These are phyloP conservation scores for Portevinia maculata DNA, from an alignment of 2,888 invertebrate genomes.

Conservation along the genomic window DNA sequence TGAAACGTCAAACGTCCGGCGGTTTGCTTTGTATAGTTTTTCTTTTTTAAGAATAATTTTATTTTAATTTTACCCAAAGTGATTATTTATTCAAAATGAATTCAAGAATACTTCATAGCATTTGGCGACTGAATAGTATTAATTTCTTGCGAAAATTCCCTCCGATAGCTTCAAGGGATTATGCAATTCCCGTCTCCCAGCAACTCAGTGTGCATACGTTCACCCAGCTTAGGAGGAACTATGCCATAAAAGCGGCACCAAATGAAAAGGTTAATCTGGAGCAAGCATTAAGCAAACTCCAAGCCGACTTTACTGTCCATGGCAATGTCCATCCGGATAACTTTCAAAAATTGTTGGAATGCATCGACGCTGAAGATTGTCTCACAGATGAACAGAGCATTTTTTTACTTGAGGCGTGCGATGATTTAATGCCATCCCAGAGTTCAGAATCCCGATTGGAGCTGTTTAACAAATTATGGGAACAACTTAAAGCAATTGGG, in stretches of 20 bases:
- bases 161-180: conserved; percentile 31
- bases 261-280: conserved; percentile 52
- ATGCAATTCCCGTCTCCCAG: conserved; percentile 31
- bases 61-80: background rate
- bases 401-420: conserved; percentile 84
- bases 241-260: background rate
- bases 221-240: background rate
- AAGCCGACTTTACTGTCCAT: conserved; percentile 76
- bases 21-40: background rate
- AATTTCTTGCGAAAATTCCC: conserved; percentile 6
- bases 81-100: conserved; percentile 50
- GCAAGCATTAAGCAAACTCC: conserved; percentile 75
- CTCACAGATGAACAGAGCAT: conserved; percentile 76
- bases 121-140: conserved; percentile 45
- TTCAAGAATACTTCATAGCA: conserved; percentile 47
- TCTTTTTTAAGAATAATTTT: background rate
- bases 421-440: conserved; percentile 84
- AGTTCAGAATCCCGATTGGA: conserved; percentile 82
- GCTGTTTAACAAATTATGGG: conserved; percentile 85
- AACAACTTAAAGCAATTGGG: conserved; percentile 81
- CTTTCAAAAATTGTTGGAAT: conserved; percentile 76
- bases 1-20: conserved; percentile 13
- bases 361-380: conserved; percentile 68
- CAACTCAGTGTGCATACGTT: background rate
- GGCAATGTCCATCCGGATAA: conserved; percentile 76